Evolutionary conservation across 2,888 invertebrate species (phyloP), one percentile per base, ranked within the genome.

Genomic region (Rotaria sp.): DNA sequence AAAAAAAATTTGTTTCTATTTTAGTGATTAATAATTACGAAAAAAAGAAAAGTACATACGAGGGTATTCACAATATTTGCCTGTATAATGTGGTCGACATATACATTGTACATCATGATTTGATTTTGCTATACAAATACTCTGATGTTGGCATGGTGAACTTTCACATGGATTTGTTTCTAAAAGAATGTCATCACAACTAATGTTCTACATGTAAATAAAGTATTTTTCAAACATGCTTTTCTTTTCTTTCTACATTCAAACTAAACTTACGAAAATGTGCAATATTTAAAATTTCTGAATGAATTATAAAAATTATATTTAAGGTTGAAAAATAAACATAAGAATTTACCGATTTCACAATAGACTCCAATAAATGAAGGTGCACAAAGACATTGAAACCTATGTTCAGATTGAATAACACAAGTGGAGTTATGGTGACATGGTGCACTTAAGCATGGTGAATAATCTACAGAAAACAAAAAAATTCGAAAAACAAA

Each of bases 361-460:
- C 86, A 86, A 52, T 50, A 57, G 21, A 55, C 35, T 48, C 86
- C 86, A 30, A 45, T 84, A 57, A 50, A 86, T 18, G n/a, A 21
- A 30, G n/a, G 5, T 50, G 38, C 24, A 80, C 86, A 86, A 35
- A 85, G 5, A 52, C 86, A 86, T 18, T 38, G 48, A 35, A 50
- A 74, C 10, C 41, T 8, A 26, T 30, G 15, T 67, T 85, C 38
- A 48, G 21, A 35, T 35, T 57, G 41, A 21, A 86, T 41, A 4
- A 55, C 26, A 85, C 86, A 85, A n/a, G 85, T 86, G 24, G 85
- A 86, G 45, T 86, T 86, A 85, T 86, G 57, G 13, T 74, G 38
- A 50, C 86, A 86, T n/a, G 74, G 75, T 48, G 50, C 57, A 80
- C 80, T 74, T 24, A 38, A 55, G 52, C 84, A 84, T 45, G 80